Base-by-base conservation (phyloP, 2,797 vertebrate species). In the Liparis tanakae region DNA sequence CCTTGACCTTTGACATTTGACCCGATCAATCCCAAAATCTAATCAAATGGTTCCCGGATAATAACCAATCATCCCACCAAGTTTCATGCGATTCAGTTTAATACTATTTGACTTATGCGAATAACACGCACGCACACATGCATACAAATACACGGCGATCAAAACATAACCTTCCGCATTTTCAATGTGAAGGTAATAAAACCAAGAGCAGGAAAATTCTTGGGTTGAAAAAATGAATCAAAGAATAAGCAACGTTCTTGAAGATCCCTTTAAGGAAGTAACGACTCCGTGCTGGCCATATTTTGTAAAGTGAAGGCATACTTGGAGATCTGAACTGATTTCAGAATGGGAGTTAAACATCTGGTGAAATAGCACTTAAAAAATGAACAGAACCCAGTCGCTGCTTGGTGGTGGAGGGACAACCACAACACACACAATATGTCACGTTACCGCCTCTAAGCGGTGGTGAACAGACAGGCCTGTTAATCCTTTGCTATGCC, bases 401-500 rank as follows among this genome's bases (percentile, higher is more conserved):
- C 12, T 46, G 25, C 39, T 34, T 6, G 15, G 14, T n/a, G 18
- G 9, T 30, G 25, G 20, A 15, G 48, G 2, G 5, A 17, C 34
- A 22, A 7, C 50, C n/a, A 15, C 46, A 46, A 46, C 44, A 17
- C 44, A 22, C 6, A 54, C 17, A 56, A 44, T 56, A 7, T 56
- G 18, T 58, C 22, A 54, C 5, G 1, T 48, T 3, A 8, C 2
- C 1, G 9, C 44, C 37, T 76, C 20, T 18, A 36, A 67, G 60
- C 57, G 17, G 1, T 12, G 3, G 5, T n/a, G 50, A 50, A 43
- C 9, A 25, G 57, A 59, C 0, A 18, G 60, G 39, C 70, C 41
- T 53, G 7, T 22, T 60, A 71, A 74, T 18, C 48, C 43, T 53
- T 70, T 6, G 22, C 50, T 12, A 7, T 17, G 14, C 56, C 25